A percentile compares a stretch with the other conserved stretches of the same genome.
Conservation (phyloP, 2,113 vertebrate species). For the Lophotis ruficrista region DNA sequence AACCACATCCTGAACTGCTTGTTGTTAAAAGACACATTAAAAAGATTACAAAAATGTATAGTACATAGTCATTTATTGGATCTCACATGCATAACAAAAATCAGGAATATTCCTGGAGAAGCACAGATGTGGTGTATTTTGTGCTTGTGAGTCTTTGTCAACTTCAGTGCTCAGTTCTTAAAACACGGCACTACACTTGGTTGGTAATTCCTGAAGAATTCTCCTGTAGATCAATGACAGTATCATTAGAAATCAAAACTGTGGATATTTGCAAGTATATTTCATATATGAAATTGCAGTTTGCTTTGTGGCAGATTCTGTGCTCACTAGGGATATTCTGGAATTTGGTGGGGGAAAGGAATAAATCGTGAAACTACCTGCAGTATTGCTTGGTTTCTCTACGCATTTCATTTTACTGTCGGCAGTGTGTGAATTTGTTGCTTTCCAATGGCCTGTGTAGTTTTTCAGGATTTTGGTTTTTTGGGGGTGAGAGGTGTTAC, state of each 20-base stretch:
- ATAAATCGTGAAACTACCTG: neutral
- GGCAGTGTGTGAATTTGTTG: neutral
- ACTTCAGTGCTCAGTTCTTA: neutral
- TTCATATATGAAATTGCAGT: neutral
- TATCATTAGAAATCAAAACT: neutral
- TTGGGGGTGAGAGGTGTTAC: neutral
- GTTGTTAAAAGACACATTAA: neutral
- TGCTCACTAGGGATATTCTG: neutral
- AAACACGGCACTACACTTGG: neutral
- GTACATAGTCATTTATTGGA: neutral
- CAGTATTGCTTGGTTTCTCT: neutral
- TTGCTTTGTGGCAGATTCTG: neutral
- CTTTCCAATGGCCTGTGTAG: neutral
- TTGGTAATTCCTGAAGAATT: neutral
- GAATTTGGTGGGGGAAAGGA: neutral
- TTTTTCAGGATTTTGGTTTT: neutral
- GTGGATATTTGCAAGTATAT: neutral
- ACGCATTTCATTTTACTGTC: neutral
- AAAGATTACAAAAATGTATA: neutral
- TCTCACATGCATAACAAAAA: neutral
- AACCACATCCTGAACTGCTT: neutral
- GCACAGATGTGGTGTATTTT: neutral
- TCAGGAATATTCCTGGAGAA: neutral
- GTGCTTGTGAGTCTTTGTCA: neutral
- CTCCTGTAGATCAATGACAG: neutral